Percentiles rank a stretch among this genome's conserved stretches.
phyloP scores from a whole-genome alignment of 2,113 vertebrate genomes.

The Excalfactoria chinensis region DNA sequence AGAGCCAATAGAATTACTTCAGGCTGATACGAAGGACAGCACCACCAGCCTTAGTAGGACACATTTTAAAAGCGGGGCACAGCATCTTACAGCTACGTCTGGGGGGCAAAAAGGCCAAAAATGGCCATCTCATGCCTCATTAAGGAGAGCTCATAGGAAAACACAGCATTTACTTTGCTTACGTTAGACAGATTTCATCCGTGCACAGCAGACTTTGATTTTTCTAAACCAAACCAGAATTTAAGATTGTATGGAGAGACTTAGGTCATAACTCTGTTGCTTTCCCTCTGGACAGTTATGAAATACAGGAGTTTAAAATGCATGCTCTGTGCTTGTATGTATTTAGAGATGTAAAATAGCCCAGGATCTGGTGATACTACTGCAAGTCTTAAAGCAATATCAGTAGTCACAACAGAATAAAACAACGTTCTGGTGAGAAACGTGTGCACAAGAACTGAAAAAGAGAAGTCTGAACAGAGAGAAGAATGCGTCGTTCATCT shows the following conservation, averaged over 20 bases:
- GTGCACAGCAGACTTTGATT: background rate
- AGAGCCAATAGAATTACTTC: slow-evolving; percentile 53
- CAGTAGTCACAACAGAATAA: background rate
- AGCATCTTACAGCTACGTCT: background rate
- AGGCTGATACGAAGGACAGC: background rate
- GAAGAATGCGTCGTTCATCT: background rate
- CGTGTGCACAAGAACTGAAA: background rate
- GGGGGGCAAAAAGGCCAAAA: background rate
- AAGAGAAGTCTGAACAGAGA: background rate
- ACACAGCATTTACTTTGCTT: background rate
- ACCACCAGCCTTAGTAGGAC: background rate
- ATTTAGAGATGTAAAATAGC: background rate
- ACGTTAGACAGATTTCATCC: background rate
- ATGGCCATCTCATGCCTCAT: background rate
- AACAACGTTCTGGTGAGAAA: background rate
- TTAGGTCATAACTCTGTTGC: background rate
- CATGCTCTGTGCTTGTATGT: background rate
- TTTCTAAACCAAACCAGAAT: background rate
- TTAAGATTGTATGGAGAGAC: background rate
- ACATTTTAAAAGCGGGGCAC: background rate
- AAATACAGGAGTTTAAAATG: background rate
- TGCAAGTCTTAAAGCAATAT: background rate
- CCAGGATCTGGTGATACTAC: background rate
- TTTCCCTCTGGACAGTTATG: background rate
- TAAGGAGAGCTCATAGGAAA: background rate